These are phyloP conservation scores for Sisyra nigra DNA, from an alignment of 2,888 invertebrate species.

Conservation along the genomic window DNA sequence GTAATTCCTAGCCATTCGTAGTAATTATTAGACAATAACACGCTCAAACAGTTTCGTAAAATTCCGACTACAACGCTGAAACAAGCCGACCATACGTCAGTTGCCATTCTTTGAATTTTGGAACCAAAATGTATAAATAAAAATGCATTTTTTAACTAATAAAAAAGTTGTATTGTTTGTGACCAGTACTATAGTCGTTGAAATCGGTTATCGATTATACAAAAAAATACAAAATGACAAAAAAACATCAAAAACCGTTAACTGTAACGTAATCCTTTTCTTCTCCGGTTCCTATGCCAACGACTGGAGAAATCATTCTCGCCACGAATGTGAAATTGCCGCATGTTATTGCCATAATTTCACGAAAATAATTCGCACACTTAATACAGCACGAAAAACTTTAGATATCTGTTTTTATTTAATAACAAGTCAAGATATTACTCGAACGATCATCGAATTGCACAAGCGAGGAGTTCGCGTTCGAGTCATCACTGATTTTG, in stretches of 20 bases:
- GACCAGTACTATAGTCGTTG: background rate
- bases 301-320: constrained; percentile 3
- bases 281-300: background rate
- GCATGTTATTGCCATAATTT: constrained; percentile 5
- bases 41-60: too few species aligned
- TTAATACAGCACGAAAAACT: constrained; percentile 26
- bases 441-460: constrained; percentile 34
- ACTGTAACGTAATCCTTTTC: background rate
- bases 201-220: background rate
- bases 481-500: constrained; percentile 48
- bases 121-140: too few species aligned
- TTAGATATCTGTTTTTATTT: constrained; percentile 57
- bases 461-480: constrained; percentile 38
- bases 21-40: too few species aligned
- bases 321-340: background rate
- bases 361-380: background rate
- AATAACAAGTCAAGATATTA: constrained; percentile 41
- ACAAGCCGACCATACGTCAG: too few species aligned
- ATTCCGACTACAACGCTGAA: too few species aligned
- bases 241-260: background rate
- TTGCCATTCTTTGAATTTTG: too few species aligned
- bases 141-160: background rate
- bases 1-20: too few species aligned
- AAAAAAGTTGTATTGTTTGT: background rate
- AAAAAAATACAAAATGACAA: background rate